Base-by-base conservation (phyloP, 2,888 invertebrate species). In the Osmoderma eremita region DNA sequence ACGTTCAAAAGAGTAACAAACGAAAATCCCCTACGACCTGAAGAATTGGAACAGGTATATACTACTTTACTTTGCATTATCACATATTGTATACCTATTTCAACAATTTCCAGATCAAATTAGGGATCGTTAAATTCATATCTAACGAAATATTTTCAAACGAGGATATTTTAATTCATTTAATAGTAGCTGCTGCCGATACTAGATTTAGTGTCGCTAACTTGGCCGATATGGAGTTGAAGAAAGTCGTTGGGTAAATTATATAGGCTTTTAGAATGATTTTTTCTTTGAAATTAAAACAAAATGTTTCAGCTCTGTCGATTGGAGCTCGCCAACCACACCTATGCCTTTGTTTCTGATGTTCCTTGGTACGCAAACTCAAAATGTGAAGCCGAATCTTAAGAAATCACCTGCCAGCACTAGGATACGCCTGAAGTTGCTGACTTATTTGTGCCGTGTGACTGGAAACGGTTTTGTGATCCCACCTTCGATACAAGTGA, bases 121-220 rank as follows among this genome's bases (percentile, higher is more conserved):
- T 91, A 71, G 91, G 91, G 30, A 88, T 93, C 74, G 90, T 96
- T 1, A 92, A 92, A 77, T 93, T 97, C 76, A 85, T 97, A 63
- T 88, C 90, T 51, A 88, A 90, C 72, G 93, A 93, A 54, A 86
- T 94, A 42, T 91, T 95, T 75, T 85, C 87, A 22, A 90, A 91
- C 75, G 86, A 88, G 20, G 92, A 93, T 67, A 87, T 92, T 24
- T 85, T 94, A 18, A 83, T 91, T 69, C 91, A 93, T 63, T 84
- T 95, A 67, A 89, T 96, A 6, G 89, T 97, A 4, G 95, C 93
- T 1, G 92, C 94, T 0, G 91, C 96, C 0, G 97, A 97, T 78
- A 93, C 95, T 0, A 85, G 96, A 70, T 95, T 92, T 79, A 92
- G 91, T 81, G 93, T 97, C 49, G 94, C 94, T 62, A 94, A 94